Conservation (phyloP, 1,140 invertebrate genomes). For the Bathynomus jamesi region DNA sequence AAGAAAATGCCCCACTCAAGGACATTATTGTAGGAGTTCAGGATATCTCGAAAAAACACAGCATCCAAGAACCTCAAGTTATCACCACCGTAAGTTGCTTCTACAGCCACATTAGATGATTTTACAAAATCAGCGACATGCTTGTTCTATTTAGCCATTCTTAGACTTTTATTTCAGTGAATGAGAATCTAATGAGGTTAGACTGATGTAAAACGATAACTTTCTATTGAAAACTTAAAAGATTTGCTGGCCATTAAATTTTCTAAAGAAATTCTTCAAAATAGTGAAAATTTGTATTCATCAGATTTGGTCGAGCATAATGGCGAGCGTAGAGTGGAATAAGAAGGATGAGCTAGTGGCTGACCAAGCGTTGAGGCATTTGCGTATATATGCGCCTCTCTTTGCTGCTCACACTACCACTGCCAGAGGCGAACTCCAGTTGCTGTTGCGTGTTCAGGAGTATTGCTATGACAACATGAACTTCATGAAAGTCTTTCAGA, state of each 20-base stretch:
- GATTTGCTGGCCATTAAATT: too few species aligned
- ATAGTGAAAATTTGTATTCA: too few species aligned
- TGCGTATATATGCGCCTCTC: constrained; percentile 61
- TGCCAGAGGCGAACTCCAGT: constrained; percentile 72
- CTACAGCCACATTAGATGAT: background rate
- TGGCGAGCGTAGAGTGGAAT: constrained; percentile 93
- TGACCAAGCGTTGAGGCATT: constrained; percentile 38
- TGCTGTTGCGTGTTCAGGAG: constrained; percentile 87
- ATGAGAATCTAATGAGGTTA: too few species aligned
- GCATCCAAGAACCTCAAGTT: constrained; percentile 30
- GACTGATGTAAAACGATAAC: too few species aligned
- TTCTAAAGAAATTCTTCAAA: too few species aligned
- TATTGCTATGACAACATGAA: constrained; percentile 98
- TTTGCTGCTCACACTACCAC: constrained; percentile 73
- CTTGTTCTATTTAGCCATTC: too few species aligned
- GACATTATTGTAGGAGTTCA: constrained; percentile 30
- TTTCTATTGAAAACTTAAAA: too few species aligned
- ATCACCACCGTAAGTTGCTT: constrained; percentile 33
- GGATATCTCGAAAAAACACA: constrained; percentile 33
- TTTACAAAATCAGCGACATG: background rate
- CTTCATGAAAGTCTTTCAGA: constrained; percentile 97
- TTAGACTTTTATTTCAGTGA: too few species aligned
- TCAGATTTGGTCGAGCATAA: constrained; percentile 81
- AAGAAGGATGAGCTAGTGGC: constrained; percentile 94
- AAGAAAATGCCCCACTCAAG: constrained; percentile 26